Conservation (phyloP, 2,113 vertebrate species). For the Tupaia tana region DNA sequence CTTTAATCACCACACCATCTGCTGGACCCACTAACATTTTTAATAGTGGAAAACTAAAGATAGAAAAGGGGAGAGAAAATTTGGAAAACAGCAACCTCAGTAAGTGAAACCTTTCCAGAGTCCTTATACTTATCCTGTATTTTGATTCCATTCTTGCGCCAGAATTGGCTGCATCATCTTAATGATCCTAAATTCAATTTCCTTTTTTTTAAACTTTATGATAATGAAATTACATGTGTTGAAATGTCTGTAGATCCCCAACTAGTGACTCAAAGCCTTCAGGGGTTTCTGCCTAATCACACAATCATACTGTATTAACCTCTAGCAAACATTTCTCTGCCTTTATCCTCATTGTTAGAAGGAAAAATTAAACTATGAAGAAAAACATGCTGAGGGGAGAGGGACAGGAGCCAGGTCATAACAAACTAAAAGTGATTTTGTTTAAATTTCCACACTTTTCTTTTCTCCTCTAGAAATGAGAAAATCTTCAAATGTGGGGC, state of each 20-base stretch:
- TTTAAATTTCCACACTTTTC: slow-evolving; percentile 34
- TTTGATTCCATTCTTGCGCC: neutral
- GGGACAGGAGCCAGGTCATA: neutral
- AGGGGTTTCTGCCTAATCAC: neutral
- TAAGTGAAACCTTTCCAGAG: neutral
- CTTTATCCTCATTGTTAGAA: slow-evolving; percentile 22
- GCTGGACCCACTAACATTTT: no score
- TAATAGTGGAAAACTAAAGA: neutral
- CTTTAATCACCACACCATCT: no score
- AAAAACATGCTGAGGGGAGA: neutral
- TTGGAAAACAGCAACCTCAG: neutral
- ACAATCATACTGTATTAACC: neutral
- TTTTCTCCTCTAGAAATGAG: neutral
- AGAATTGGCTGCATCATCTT: neutral
- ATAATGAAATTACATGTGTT: neutral
- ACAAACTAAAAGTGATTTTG: slow-evolving; percentile 21
- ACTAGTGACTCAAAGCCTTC: neutral
- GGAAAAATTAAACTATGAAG: slow-evolving; percentile 29
- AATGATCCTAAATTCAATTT: neutral
- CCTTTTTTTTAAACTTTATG: neutral
- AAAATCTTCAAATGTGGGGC: neutral
- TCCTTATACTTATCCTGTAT: neutral
- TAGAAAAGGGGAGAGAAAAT: neutral
- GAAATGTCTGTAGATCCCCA: neutral
- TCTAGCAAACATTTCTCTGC: neutral